Base-by-base conservation (phyloP, 2,888 invertebrate genomes). In the Leptopilina drosophilae region DNA sequence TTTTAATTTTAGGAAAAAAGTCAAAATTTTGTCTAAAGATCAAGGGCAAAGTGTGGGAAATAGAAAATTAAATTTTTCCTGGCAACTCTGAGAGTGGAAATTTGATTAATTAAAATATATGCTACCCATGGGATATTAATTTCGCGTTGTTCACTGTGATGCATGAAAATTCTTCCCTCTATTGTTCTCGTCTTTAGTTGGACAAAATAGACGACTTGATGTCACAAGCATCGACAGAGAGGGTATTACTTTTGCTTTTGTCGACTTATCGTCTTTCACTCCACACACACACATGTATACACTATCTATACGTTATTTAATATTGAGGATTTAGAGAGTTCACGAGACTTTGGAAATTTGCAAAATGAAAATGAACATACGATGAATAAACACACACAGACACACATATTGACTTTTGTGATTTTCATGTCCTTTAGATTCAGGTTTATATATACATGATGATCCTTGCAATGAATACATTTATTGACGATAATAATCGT, bases 281-380 rank as follows among this genome's bases (percentile, higher is more conserved):
- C 49, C 1, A 4, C 14, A 26, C 1, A 11, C 11, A 12, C 11
- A 49, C 11, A 49, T 49, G 11, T 49, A 1, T 6, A 42, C 7
- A 42, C 42, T 42, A 12, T 56, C 5, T 42, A 11, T 56, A n/a
- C 53, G 14, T 73, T 73, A 73, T 73, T 56, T 53, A 33, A 73
- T 73, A 73, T 73, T 56, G 56, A 56, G 33, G 73, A 73, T 73
- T 73, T n/a, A 33, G 26, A 56, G 53, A 53, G 56, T 73, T 14
- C 9, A 26, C 14, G 49, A 33, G 73, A 56, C 8, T 73, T n/a
- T n/a, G 5, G 20, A 56, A 73, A 73, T 11, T 49, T 33, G 33
- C 9, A 56, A 14, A 33, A 33, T 33, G 33, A 33, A 49, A 73
- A 73, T 69, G 53, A 53, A 53, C 53, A 3, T n/a, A 14, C 73